These are phyloP conservation scores for Hirtodrosophila alboralis DNA, from an alignment of 2,888 invertebrate species.

Conservation along the genomic window DNA sequence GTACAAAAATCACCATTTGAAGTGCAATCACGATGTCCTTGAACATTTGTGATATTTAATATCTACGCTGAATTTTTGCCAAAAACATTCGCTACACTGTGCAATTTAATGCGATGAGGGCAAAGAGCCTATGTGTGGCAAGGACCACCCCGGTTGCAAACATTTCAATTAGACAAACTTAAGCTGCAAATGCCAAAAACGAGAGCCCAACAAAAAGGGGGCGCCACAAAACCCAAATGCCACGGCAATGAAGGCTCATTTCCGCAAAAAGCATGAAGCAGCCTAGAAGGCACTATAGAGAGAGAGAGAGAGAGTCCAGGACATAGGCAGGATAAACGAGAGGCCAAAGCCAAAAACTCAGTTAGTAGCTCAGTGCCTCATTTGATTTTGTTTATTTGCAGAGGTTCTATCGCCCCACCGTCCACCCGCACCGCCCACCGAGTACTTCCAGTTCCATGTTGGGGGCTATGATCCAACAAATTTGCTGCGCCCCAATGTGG, in stretches of 20 bases:
- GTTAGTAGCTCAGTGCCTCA: conserved; percentile 31
- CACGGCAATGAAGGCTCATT: conserved; percentile 69
- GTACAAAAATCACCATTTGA: no score
- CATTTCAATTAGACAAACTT: conserved; percentile 79
- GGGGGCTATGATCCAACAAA: conserved; percentile 93
- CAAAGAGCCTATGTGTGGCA: background rate
- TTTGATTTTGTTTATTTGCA: conserved; percentile 82
- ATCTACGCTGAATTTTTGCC: no score
- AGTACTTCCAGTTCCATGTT: conserved; percentile 94
- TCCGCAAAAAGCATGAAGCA: no score
- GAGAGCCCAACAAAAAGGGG: background rate
- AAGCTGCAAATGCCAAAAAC: conserved; percentile 51
- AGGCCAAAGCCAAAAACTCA: background rate
- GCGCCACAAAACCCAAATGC: conserved; percentile 55
- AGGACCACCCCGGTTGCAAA: conserved; percentile 42
- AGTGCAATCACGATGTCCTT: no score
- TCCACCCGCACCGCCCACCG: conserved; percentile 94
- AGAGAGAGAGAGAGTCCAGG: no score
- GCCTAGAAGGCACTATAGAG: conserved; percentile 27
- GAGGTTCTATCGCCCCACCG: conserved; percentile 94
- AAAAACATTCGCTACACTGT: no score
- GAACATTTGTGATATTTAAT: no score
- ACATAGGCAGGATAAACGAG: background rate
- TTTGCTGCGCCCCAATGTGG: conserved; percentile 86
- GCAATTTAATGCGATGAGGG: no score